phyloP scores from a whole-genome alignment of 2,797 vertebrate genomes.

The Pipistrellus pygmaeus region DNA sequence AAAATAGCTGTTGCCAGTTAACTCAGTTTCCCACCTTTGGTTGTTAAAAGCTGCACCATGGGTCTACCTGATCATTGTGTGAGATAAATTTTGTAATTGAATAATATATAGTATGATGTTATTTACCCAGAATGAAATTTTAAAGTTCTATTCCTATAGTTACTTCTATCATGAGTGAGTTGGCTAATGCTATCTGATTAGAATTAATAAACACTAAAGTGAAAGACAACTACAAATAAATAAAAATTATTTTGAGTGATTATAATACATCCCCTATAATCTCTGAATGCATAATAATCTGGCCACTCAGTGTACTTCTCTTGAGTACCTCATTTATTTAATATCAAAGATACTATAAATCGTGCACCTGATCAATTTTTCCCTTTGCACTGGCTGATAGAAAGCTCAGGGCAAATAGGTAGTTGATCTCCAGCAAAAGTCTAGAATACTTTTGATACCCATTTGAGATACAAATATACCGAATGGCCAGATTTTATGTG shows the following conservation, averaged over 20 bases:
- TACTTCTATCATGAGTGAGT: background rate
- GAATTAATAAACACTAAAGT: conserved; percentile 24
- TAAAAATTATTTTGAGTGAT: background rate
- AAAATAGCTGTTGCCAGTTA: background rate
- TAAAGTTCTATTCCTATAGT: background rate
- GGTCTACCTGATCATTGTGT: background rate
- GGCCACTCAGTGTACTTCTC: too few relatives aligned
- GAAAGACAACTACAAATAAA: background rate
- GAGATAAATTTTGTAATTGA: conserved; percentile 18
- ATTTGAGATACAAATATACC: too few relatives aligned
- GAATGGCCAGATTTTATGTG: too few relatives aligned
- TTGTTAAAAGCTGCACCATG: background rate
- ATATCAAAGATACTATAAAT: too few relatives aligned
- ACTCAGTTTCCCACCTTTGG: background rate
- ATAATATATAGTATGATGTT: background rate
- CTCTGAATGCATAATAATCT: too few relatives aligned
- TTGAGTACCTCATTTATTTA: too few relatives aligned
- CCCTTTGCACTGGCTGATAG: too few relatives aligned
- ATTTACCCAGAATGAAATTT: conserved; percentile 1
- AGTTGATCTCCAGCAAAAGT: too few relatives aligned
- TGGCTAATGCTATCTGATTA: background rate
- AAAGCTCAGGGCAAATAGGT: too few relatives aligned
- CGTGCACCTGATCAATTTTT: too few relatives aligned
- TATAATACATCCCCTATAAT: background rate
- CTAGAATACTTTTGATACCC: too few relatives aligned